phyloP scores from a whole-genome alignment of 2,797 vertebrate genomes.

The Mastacembelus armatus region DNA sequence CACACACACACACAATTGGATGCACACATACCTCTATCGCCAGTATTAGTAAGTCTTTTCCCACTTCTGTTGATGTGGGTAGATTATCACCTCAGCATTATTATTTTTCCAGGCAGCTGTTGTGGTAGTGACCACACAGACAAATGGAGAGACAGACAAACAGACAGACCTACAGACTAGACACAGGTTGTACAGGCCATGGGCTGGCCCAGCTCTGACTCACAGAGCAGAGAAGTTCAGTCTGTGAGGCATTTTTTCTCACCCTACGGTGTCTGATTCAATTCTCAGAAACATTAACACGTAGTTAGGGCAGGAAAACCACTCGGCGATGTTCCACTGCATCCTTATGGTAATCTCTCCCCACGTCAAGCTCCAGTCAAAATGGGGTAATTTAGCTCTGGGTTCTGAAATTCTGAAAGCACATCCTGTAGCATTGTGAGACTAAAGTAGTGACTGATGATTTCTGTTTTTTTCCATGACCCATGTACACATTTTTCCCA shows the following conservation, averaged over 20 bases:
- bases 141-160: slow-evolving; percentile 21
- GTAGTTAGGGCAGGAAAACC: slow-evolving; percentile 58
- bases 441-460: slow-evolving; percentile 17
- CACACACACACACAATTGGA: not conserved
- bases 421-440: slow-evolving; percentile 10
- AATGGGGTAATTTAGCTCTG: slow-evolving; percentile 49
- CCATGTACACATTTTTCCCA: slow-evolving; percentile 26
- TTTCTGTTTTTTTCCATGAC: not conserved
- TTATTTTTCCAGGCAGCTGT: slow-evolving; percentile 57
- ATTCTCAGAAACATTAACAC: slow-evolving; percentile 68
- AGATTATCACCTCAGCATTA: slow-evolving; percentile 60
- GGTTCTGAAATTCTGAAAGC: slow-evolving; percentile 45
- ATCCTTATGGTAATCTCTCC: slow-evolving; percentile 57
- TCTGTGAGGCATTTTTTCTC: slow-evolving; percentile 50
- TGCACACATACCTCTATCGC: slow-evolving; percentile 28
- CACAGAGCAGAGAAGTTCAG: slow-evolving; percentile 47
- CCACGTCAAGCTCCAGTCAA: slow-evolving; percentile 51
- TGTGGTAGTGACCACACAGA: slow-evolving; percentile 38
- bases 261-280: slow-evolving; percentile 61
- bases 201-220: slow-evolving; percentile 51
- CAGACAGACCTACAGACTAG: slow-evolving; percentile 17
- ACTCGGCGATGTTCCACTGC: slow-evolving; percentile 50
- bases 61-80: slow-evolving; percentile 32
- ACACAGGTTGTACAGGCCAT: not conserved
- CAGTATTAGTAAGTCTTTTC: slow-evolving; percentile 46